phyloP scores from a whole-genome alignment of 2,113 vertebrate species.

The Spea bombifrons region DNA sequence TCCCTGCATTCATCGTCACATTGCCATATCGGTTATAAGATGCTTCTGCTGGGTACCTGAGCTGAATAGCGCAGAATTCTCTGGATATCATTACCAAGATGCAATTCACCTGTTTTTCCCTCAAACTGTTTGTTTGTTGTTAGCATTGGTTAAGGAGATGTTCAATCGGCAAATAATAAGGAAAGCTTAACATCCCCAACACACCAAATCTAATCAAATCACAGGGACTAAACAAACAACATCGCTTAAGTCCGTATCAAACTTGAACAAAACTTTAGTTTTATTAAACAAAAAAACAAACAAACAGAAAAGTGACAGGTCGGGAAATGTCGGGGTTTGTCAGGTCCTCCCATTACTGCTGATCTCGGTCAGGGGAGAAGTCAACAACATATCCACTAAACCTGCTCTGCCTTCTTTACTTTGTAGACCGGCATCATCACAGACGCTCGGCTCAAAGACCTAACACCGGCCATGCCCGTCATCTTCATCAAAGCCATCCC shows the following conservation, averaged over 20 bases:
- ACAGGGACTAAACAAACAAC: too few relatives aligned
- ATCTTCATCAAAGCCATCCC: constrained; percentile 85
- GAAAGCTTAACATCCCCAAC: background rate
- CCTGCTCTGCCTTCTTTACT: constrained; percentile 23
- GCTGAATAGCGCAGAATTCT: constrained; percentile 16
- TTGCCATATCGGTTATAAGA: constrained; percentile 19
- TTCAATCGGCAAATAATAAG: background rate
- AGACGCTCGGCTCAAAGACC: constrained; percentile 83
- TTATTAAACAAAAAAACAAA: background rate
- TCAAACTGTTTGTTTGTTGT: too few relatives aligned
- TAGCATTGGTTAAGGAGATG: background rate
- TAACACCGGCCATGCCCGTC: constrained; percentile 83
- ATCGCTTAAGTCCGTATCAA: too few relatives aligned
- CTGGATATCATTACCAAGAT: constrained; percentile 31
- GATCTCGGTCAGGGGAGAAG: background rate
- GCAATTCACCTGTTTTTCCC: too few relatives aligned
- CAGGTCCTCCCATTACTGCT: too few relatives aligned
- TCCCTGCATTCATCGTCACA: constrained; percentile 18
- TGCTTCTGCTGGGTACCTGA: constrained; percentile 1
- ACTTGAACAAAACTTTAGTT: too few relatives aligned
- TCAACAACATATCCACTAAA: background rate
- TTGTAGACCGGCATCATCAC: constrained; percentile 74
- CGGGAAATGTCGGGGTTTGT: background rate
- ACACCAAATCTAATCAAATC: background rate
- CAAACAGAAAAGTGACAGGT: background rate